Conservation (phyloP, 2,888 invertebrate genomes). For the Cephus sareptanus region DNA sequence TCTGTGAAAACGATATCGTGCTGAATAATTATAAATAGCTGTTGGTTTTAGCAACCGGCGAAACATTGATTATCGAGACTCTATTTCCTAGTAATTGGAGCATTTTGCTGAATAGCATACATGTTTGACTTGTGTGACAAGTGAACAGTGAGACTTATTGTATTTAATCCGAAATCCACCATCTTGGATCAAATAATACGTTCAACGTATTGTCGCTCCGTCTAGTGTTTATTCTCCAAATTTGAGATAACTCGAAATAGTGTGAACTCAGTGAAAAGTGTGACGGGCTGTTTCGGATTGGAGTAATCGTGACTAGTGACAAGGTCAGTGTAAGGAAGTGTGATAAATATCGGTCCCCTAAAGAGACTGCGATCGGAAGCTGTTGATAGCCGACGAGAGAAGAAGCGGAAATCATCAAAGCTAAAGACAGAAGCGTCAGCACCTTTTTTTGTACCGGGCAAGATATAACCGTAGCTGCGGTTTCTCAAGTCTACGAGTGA, state of each 20-base stretch:
- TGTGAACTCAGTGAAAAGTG: background rate
- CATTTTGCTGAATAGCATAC: background rate
- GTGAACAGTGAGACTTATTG: background rate
- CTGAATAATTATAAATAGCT: background rate
- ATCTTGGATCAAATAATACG: background rate
- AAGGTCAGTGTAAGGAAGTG: background rate
- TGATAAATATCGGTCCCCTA: background rate
- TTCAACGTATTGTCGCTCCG: background rate
- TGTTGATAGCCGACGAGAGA: background rate
- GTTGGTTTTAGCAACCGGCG: background rate
- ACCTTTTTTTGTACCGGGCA: background rate
- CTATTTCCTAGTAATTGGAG: background rate
- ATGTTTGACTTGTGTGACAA: background rate
- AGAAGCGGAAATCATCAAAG: background rate
- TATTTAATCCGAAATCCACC: background rate
- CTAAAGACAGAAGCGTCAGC: background rate
- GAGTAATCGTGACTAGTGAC: background rate
- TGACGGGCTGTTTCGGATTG: background rate
- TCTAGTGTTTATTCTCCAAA: background rate
- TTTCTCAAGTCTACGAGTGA: background rate
- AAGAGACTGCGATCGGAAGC: background rate
- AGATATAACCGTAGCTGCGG: background rate
- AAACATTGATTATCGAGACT: background rate
- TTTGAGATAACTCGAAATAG: background rate
- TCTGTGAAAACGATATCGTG: background rate